Percentiles rank a stretch among this genome's conserved stretches.
These are phyloP conservation scores for Neodiprion pinetum DNA, from an alignment of 1,140 invertebrate species.

Conservation along the genomic window DNA sequence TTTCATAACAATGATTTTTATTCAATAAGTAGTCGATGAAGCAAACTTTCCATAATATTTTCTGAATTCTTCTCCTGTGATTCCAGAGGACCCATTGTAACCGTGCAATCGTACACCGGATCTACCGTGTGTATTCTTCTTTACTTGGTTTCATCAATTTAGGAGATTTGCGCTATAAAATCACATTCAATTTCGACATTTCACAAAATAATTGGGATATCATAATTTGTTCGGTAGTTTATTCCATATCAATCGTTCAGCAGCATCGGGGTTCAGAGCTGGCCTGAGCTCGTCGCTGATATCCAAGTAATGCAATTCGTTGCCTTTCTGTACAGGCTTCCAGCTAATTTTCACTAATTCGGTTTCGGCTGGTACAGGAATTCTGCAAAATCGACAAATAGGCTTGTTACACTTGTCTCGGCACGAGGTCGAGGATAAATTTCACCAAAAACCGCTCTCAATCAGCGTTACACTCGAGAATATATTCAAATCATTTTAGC, in stretches of 20 bases:
- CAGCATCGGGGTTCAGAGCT: conserved; percentile 2
- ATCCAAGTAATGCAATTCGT: background rate
- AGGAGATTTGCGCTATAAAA: no score
- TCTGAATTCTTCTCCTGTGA: no score
- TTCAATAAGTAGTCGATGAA: no score
- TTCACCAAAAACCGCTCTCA: background rate
- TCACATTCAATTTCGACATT: no score
- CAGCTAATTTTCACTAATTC: background rate
- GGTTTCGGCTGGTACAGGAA: background rate
- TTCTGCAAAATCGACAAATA: background rate
- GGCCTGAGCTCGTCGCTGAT: background rate
- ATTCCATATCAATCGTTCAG: background rate
- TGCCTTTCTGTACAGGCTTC: background rate
- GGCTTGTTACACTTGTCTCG: background rate
- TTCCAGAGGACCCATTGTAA: no score
- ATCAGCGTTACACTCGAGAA: background rate
- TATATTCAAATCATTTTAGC: no score
- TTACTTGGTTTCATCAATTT: no score
- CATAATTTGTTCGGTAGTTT: background rate
- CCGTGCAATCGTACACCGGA: no score
- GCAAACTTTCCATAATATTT: no score
- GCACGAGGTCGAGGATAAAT: background rate
- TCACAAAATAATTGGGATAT: background rate
- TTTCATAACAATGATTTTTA: no score
- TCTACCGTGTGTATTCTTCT: no score